These are phyloP conservation scores for Microtus ochrogaster DNA, from an alignment of 2,113 vertebrate species.

Conservation along the genomic window DNA sequence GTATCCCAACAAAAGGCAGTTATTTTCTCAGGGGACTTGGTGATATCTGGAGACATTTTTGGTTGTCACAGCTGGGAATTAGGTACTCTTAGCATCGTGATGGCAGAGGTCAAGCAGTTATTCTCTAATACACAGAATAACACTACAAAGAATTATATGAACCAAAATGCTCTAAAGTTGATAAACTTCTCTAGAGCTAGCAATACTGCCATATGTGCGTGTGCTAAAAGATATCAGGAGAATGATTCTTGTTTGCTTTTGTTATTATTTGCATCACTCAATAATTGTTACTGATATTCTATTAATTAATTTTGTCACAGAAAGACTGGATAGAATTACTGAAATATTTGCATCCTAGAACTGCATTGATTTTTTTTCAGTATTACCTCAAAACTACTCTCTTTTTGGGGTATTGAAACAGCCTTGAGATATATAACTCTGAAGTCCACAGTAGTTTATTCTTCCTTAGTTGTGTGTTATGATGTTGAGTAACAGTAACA, in stretches of 20 bases:
- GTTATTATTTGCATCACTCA: constrained; percentile 34
- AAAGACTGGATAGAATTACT: constrained; percentile 34
- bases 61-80: background rate
- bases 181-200: background rate
- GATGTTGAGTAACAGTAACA: constrained; percentile 20
- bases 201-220: background rate
- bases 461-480: constrained; percentile 31
- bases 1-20: constrained; percentile 4
- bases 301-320: constrained; percentile 31
- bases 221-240: background rate
- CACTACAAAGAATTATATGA: background rate
- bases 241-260: constrained; percentile 9
- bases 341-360: constrained; percentile 30
- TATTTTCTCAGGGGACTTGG: background rate
- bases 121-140: background rate
- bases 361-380: background rate
- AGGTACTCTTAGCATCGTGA: background rate
- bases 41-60: constrained; percentile 11
- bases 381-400: constrained; percentile 60
- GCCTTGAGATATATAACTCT: background rate
- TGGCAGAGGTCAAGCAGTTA: background rate
- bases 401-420: constrained; percentile 51
- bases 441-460: constrained; percentile 51
- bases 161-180: background rate
- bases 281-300: constrained; percentile 29